These are phyloP conservation scores for Drosophila tsacasi DNA, from an alignment of 1,140 invertebrate genomes.

Conservation along the genomic window DNA sequence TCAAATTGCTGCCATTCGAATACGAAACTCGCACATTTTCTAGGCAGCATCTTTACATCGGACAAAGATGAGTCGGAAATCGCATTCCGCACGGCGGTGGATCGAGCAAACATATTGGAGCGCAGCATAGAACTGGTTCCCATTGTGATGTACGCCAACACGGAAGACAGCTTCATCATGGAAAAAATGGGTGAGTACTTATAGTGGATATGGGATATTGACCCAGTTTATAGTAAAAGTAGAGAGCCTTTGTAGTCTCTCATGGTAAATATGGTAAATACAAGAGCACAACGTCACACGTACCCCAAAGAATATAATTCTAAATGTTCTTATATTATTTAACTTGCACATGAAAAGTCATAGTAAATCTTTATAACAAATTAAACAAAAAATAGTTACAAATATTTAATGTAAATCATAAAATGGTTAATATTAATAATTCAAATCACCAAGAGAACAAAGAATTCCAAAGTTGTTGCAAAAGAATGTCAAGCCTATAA, in stretches of 20 bases:
- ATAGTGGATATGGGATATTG: background rate
- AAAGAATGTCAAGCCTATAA: no score
- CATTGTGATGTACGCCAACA: conserved; percentile 76
- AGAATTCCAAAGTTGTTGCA: no score
- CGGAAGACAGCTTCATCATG: conserved; percentile 85
- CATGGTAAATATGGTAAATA: background rate
- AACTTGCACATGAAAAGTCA: no score
- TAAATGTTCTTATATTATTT: no score
- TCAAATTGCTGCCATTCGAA: conserved; percentile 15
- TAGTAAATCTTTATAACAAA: no score
- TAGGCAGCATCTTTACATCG: conserved; percentile 85
- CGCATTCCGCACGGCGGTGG: conserved; percentile 85
- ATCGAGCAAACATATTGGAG: conserved; percentile 85
- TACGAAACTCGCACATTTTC: background rate
- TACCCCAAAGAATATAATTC: background rate
- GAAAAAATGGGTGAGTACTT: conserved; percentile 82
- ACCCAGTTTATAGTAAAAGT: background rate
- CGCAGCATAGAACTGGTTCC: conserved; percentile 80
- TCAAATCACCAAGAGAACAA: no score
- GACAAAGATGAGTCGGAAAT: conserved; percentile 85
- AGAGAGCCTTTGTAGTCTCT: background rate
- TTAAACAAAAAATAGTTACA: no score
- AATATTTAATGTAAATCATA: no score
- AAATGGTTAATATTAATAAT: no score
- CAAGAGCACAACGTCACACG: no score